Evolutionary conservation across 2,888 invertebrate genomes (phyloP), one percentile per base, ranked within the genome.

Genomic region (Hyposoter dolosus): DNA sequence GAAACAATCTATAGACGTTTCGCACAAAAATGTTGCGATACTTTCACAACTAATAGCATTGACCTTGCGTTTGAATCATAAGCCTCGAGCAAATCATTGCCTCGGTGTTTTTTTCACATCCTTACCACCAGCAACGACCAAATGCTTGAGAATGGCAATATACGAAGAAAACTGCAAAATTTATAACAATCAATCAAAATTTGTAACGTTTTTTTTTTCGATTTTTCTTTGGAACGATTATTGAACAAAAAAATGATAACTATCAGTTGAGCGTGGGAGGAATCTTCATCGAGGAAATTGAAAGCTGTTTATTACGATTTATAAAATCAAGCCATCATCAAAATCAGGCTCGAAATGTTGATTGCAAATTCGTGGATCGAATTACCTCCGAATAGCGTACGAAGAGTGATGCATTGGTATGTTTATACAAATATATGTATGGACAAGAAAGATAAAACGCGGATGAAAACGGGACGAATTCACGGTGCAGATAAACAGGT

Each of bases 401-500:
- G 15, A 15, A 15, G 15, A 6, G 60, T 60, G n/a, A 60, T 60
- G n/a, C 28, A 28, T 60, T 28, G 15, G 60, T 9, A 3, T 56
- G 56, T 56, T 56, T 56, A 23, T 28, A 60, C 28, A 28, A 56
- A 74, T 56, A 74, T 32, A 35, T 35, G 47, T 66, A 45, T 19
- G n/a, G n/a, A 66, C n/a, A 28, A 35, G 32, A 5, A 40, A 23
- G 60, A 35, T 74, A 45, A 32, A 7, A 71, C 50, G 72, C 77
- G 72, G 28, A 60, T 68, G 82, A 56, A 83, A 87, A 88, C 84
- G 82, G 82, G 81, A 88, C 68, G 86, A 79, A 81, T 88, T 88
- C 87, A 86, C 88, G 88, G 71, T 50, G 74, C 72, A 74, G 69
- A 87, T 85, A 90, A 93, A 93, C 93, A 89, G 90, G 93, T 93